A percentile compares a stretch with the other conserved stretches of the same genome.
Evolutionary conservation across 1,140 invertebrate genomes (phyloP).

Genomic region (Lepidotrigona ventralis): DNA sequence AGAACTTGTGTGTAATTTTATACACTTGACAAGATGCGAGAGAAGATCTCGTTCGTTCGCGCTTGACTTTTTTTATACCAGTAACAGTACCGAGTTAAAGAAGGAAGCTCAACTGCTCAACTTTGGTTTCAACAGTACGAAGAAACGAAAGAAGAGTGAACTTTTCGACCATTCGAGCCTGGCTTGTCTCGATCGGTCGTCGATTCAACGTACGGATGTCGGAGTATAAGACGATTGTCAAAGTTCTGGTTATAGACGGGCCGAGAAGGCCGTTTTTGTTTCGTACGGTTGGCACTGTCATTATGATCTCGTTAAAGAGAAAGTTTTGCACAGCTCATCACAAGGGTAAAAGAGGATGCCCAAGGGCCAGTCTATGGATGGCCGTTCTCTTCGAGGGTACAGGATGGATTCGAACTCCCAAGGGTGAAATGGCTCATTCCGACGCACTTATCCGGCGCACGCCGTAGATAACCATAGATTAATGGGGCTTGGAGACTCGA

Average conservation of each 20-base stretch:
- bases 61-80: not conserved
- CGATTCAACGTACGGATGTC: too few species aligned
- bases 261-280: not conserved
- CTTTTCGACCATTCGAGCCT: too few species aligned
- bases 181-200: too few species aligned
- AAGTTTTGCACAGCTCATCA: slow-evolving; percentile 74
- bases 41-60: not conserved
- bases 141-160: too few species aligned
- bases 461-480: slow-evolving; percentile 80
- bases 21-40: not conserved
- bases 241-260: not conserved
- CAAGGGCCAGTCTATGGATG: slow-evolving; percentile 72
- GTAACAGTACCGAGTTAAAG: too few species aligned
- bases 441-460: slow-evolving; percentile 76
- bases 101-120: too few species aligned
- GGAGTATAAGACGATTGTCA: not conserved
- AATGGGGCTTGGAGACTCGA: slow-evolving; percentile 74
- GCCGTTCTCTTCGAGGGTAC: slow-evolving; percentile 63
- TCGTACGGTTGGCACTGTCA: slow-evolving; percentile 41
- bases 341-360: slow-evolving; percentile 70
- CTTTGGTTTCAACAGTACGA: too few species aligned
- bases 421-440: slow-evolving; percentile 79
- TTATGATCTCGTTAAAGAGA: slow-evolving; percentile 70
- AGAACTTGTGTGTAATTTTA: not conserved
- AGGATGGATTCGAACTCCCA: slow-evolving; percentile 76